Conservation (phyloP, 1,140 invertebrate species). For the Drosophila navojoa region DNA sequence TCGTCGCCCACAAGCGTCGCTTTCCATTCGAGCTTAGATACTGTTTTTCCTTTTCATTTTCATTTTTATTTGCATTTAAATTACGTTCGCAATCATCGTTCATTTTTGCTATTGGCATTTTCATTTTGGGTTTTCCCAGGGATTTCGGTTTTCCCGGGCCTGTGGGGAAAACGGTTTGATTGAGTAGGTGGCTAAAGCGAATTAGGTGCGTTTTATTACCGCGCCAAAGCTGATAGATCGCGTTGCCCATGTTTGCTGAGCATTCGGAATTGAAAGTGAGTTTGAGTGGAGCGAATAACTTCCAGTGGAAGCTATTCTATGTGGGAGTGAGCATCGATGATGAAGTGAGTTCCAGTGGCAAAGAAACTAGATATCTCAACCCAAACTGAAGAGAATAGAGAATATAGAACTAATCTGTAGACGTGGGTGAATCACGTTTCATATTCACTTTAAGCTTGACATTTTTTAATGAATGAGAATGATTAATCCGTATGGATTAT, state of each 20-base stretch:
- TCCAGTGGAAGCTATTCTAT: too few species aligned
- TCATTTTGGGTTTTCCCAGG: conserved; percentile 41
- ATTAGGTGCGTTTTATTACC: conserved; percentile 4
- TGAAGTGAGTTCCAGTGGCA: too few species aligned
- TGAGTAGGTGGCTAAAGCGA: conserved; percentile 9
- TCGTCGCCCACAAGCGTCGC: conserved; percentile 14
- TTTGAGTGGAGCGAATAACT: too few species aligned
- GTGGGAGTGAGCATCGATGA: too few species aligned
- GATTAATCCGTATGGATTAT: too few species aligned
- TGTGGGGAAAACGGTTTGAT: conserved; percentile 12
- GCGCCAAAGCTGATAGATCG: conserved; percentile 9
- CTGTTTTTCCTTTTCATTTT: conserved; percentile 52
- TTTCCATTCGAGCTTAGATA: conserved; percentile 47
- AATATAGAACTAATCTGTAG: too few species aligned
- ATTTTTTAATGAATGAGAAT: too few species aligned
- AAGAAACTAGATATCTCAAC: too few species aligned
- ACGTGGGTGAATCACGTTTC: too few species aligned
- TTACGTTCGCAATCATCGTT: conserved; percentile 55
- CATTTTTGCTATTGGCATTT: conserved; percentile 30
- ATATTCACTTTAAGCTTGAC: too few species aligned
- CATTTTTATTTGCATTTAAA: conserved; percentile 71
- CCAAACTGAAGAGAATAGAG: too few species aligned
- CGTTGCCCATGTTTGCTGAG: conserved; percentile 7
- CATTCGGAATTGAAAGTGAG: neutral
- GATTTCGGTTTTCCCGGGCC: conserved; percentile 39